These are phyloP conservation scores for Platypus cylindrus DNA, from an alignment of 2,888 invertebrate genomes.

Conservation along the genomic window DNA sequence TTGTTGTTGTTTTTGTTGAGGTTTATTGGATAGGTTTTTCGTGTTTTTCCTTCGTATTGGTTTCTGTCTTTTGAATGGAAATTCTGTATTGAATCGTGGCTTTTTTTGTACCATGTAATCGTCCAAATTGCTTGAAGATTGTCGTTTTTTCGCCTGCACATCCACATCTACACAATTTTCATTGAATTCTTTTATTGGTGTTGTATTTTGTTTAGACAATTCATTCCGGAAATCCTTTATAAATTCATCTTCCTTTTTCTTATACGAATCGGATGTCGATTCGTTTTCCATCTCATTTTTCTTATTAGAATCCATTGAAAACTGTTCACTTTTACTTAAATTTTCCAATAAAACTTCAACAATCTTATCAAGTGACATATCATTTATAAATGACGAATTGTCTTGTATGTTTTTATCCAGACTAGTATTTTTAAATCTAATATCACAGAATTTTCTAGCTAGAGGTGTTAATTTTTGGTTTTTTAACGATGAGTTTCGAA, in stretches of 20 bases:
- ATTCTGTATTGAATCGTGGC: conserved; percentile 31
- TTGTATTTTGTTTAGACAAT: conserved; percentile 25
- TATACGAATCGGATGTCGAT: conserved; percentile 31
- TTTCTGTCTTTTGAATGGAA: conserved; percentile 19
- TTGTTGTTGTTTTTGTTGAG: conserved; percentile 42
- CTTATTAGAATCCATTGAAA: conserved; percentile 17
- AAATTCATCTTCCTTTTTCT: conserved; percentile 28
- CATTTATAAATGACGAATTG: conserved; percentile 41
- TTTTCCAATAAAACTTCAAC: conserved; percentile 50
- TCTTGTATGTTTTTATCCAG: conserved; percentile 29
- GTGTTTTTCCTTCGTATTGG: conserved; percentile 14
- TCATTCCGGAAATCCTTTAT: no score
- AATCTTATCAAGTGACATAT: conserved; percentile 46
- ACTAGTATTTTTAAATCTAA: conserved; percentile 40
- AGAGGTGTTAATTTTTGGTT: conserved; percentile 42
- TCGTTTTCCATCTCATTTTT: conserved; percentile 21
- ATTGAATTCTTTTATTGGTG: no score
- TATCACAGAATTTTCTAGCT: conserved; percentile 44
- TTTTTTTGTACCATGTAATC: conserved; percentile 32
- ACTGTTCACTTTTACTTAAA: conserved; percentile 29
- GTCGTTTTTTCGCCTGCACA: conserved; percentile 28
- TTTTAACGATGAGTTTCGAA: no score
- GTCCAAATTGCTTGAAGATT: conserved; percentile 21
- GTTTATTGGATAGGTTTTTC: conserved; percentile 18
- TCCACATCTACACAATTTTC: conserved; percentile 26